These are phyloP conservation scores for Scelioninae gen. 2 DNA, from an alignment of 2,888 invertebrate species.

Conservation along the genomic window DNA sequence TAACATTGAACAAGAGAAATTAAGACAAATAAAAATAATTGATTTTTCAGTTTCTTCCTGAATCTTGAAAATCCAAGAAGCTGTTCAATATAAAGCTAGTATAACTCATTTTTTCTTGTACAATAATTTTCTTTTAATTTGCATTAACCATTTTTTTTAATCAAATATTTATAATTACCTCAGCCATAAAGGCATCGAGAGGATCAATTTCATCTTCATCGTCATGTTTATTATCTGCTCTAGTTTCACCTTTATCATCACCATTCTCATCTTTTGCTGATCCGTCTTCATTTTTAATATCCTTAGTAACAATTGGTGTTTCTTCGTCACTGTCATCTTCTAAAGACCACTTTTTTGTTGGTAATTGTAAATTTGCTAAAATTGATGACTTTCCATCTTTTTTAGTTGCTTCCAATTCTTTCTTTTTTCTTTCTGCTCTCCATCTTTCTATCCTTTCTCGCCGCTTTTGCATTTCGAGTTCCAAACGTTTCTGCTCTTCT, in stretches of 20 bases:
- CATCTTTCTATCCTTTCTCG: constrained; percentile 96
- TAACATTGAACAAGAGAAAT: no score
- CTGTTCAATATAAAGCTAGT: no score
- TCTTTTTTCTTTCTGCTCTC: constrained; percentile 94
- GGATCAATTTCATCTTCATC: constrained; percentile 93
- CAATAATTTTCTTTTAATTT: no score
- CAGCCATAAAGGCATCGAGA: constrained; percentile 98
- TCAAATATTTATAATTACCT: constrained; percentile 74
- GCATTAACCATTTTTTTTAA: not conserved
- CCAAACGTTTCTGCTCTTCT: constrained; percentile 91
- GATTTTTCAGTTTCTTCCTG: no score
- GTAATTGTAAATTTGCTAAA: constrained; percentile 78
- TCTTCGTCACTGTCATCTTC: constrained; percentile 95
- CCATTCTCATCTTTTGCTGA: constrained; percentile 77
- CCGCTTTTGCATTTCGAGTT: constrained; percentile 96
- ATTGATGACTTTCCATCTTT: constrained; percentile 85
- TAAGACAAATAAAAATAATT: no score
- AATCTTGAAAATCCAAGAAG: no score
- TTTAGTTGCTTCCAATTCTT: constrained; percentile 87
- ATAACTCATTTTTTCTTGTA: no score
- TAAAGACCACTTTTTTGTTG: constrained; percentile 96
- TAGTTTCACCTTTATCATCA: constrained; percentile 71
- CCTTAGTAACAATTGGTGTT: constrained; percentile 69
- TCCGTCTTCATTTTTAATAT: constrained; percentile 75
- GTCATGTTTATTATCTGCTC: constrained; percentile 68